Conservation (phyloP, 2,888 invertebrate species). For the Dugesia japonica region DNA sequence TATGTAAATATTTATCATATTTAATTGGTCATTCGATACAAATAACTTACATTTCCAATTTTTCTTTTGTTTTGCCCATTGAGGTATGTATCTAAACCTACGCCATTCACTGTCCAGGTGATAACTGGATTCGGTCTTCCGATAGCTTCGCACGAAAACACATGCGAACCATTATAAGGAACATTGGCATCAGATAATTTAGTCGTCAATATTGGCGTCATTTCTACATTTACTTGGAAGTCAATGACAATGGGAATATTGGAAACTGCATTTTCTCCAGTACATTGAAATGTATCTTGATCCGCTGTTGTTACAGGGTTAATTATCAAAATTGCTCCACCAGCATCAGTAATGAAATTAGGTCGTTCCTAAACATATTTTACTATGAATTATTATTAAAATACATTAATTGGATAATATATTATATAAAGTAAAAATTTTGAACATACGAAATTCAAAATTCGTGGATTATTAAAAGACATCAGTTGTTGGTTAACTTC, state of each 20-base stretch:
- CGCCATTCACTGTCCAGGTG: conserved; percentile 81
- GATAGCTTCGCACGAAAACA: conserved; percentile 66
- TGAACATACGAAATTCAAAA: neutral
- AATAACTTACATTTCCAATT: conserved; percentile 52
- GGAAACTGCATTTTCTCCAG: neutral
- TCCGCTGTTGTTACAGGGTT: neutral
- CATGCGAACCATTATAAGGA: conserved; percentile 72
- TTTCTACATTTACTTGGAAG: neutral
- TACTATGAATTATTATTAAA: too few species aligned
- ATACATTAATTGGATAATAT: too few species aligned
- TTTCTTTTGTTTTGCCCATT: conserved; percentile 29
- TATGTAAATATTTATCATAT: neutral
- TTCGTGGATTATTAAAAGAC: neutral
- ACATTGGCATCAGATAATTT: conserved; percentile 63
- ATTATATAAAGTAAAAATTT: too few species aligned
- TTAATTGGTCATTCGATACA: too few species aligned
- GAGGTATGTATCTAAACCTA: conserved; percentile 25
- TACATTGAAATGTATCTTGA: neutral
- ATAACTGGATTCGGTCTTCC: conserved; percentile 77
- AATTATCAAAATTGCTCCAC: neutral
- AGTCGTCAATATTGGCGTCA: conserved; percentile 21
- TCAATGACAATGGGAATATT: neutral
- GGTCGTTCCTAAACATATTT: neutral
- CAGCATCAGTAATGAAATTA: neutral
- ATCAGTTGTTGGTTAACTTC: neutral